A percentile compares a stretch with the other conserved stretches of the same genome.
Conservation (phyloP, 2,113 vertebrate genomes). For the Pluvialis apricaria region DNA sequence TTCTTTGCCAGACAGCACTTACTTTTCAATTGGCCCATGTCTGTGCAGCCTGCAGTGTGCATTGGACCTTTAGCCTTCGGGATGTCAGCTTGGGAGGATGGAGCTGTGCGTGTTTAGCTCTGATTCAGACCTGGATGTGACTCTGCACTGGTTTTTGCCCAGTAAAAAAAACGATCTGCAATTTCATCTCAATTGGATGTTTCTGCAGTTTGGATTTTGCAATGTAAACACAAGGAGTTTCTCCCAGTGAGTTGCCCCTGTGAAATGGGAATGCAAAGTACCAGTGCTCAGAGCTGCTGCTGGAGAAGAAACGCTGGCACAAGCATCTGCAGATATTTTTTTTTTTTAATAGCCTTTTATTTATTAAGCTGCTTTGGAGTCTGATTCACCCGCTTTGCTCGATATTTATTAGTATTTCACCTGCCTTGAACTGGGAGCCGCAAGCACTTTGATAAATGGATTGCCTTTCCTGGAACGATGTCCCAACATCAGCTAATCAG, state of each 20-base stretch:
- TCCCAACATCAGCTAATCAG: not conserved
- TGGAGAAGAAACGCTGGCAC: not conserved
- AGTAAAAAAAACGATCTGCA: not conserved
- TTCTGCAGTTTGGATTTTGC: not conserved
- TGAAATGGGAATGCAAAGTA: not conserved
- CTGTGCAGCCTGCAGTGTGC: not conserved
- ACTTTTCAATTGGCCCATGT: not conserved
- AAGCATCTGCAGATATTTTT: not conserved
- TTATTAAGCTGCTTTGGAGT: constrained; percentile 15
- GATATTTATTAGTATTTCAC: not conserved
- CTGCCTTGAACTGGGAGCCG: not conserved
- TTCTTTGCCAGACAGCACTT: constrained; percentile 8
- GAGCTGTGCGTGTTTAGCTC: not conserved
- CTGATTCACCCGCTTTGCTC: not conserved
- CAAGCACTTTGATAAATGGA: constrained; percentile 33
- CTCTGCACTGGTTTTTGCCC: not conserved
- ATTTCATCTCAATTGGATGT: not conserved
- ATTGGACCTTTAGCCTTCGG: not conserved
- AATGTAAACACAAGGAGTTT: not conserved
- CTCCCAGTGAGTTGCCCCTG: not conserved
- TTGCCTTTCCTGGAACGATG: not conserved
- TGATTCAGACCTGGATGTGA: not conserved
- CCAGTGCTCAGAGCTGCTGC: not conserved
- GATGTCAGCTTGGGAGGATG: not conserved
- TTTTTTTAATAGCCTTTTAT: constrained; percentile 33